phyloP scores from a whole-genome alignment of 2,797 vertebrate genomes.

The Urosaurus nigricauda region DNA sequence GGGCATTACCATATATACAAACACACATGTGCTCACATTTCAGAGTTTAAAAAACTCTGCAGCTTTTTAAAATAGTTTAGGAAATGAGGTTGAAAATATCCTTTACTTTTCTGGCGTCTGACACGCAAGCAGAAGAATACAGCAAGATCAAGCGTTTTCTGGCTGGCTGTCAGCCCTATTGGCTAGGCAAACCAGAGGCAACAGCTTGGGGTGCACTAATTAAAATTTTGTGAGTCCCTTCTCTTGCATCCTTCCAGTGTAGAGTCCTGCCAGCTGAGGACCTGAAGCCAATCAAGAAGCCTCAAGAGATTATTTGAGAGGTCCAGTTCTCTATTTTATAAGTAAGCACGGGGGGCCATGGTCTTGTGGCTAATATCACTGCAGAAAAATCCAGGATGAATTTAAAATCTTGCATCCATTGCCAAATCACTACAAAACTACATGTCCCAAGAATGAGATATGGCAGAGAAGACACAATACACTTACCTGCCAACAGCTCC shows the following conservation, averaged over 20 bases:
- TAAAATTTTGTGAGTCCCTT: not conserved
- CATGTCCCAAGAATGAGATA: too few relatives aligned
- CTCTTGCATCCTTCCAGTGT: not conserved
- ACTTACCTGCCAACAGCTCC: too few relatives aligned
- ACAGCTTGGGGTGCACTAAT: slow-evolving; percentile 9
- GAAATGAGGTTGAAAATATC: not conserved
- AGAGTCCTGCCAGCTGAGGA: not conserved
- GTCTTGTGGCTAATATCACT: not conserved
- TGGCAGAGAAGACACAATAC: too few relatives aligned
- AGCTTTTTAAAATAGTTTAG: not conserved
- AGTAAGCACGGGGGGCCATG: not conserved
- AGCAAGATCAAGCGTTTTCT: not conserved
- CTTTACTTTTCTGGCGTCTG: slow-evolving; percentile 16
- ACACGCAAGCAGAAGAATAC: slow-evolving; percentile 9
- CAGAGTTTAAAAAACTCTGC: not conserved
- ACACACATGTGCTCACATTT: not conserved
- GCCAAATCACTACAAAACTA: too few relatives aligned
- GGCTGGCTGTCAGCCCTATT: slow-evolving; percentile 7
- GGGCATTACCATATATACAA: not conserved
- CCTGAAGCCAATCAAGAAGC: not conserved
- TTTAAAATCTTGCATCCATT: not conserved
- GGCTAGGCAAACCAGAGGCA: slow-evolving; percentile 14
- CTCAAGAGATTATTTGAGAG: not conserved
- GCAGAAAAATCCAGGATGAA: not conserved
- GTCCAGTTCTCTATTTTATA: not conserved